A percentile compares a stretch with the other conserved stretches of the same genome.
phyloP scores from a whole-genome alignment of 1,140 invertebrate genomes.

The Procambarus clarkii region DNA sequence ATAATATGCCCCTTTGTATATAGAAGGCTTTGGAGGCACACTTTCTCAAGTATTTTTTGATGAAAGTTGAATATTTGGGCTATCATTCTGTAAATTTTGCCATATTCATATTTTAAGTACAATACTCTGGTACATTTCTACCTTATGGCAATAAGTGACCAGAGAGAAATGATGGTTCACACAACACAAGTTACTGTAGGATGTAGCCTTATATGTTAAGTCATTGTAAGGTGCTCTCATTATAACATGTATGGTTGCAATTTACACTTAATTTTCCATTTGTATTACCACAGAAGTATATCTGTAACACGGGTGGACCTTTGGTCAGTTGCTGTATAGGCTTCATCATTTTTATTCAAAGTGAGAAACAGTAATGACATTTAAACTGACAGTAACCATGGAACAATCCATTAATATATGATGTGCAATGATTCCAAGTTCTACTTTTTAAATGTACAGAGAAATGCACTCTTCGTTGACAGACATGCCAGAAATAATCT shows the following conservation, averaged over 20 bases:
- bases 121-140: background rate
- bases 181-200: background rate
- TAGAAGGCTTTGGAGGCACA: constrained; percentile 18
- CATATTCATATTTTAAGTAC: constrained; percentile 4
- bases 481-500: background rate
- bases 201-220: background rate
- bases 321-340: constrained; percentile 4
- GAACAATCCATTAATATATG: background rate
- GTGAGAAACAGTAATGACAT: background rate
- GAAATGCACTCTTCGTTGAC: background rate
- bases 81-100: background rate
- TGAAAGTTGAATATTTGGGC: constrained; percentile 1
- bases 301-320: constrained; percentile 29
- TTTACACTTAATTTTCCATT: background rate
- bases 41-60: constrained; percentile 16
- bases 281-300: constrained; percentile 10
- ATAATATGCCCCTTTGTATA: constrained; percentile 15
- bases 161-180: constrained; percentile 13
- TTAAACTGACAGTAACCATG: constrained; percentile 8
- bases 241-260: constrained; percentile 15
- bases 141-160: background rate
- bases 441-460: background rate
- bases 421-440: background rate
- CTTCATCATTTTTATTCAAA: constrained; percentile 26
- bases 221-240: constrained; percentile 37